Evolutionary conservation across 2,888 invertebrate genomes (phyloP).

Genomic region (Meteorus colon): DNA sequence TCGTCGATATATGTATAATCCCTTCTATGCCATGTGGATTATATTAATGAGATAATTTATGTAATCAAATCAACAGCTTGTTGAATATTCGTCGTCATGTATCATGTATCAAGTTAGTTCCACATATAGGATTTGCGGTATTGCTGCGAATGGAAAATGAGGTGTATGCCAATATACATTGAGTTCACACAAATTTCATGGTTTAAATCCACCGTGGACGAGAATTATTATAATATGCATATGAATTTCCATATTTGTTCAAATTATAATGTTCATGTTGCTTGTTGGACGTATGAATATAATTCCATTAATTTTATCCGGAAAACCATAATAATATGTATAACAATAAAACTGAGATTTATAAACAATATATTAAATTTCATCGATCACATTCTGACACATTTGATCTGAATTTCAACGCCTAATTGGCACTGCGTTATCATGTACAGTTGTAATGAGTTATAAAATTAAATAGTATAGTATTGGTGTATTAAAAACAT

Average conservation of each 20-base stretch:
- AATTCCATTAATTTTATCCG: too few relatives aligned
- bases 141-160: neutral
- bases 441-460: too few relatives aligned
- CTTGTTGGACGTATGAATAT: too few relatives aligned
- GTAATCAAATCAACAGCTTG: conserved; percentile 13
- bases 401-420: too few relatives aligned
- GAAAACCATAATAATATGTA: too few relatives aligned
- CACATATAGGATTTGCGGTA: neutral
- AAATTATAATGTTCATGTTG: too few relatives aligned
- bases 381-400: too few relatives aligned
- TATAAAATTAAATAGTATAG: neutral
- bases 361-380: too few relatives aligned
- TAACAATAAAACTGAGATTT: too few relatives aligned
- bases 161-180: neutral
- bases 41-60: neutral
- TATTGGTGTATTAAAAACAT: neutral
- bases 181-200: conserved; percentile 47
- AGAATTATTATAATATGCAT: conserved; percentile 12
- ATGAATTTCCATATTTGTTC: neutral
- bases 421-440: too few relatives aligned
- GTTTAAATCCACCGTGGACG: conserved; percentile 21
- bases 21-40: neutral
- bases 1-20: neutral
- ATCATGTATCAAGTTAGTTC: conserved; percentile 9
- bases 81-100: conserved; percentile 2